Percentiles rank a stretch among this genome's conserved stretches.
These are phyloP conservation scores for Ellobius talpinus DNA, from an alignment of 2,113 vertebrate species.

Conservation along the genomic window DNA sequence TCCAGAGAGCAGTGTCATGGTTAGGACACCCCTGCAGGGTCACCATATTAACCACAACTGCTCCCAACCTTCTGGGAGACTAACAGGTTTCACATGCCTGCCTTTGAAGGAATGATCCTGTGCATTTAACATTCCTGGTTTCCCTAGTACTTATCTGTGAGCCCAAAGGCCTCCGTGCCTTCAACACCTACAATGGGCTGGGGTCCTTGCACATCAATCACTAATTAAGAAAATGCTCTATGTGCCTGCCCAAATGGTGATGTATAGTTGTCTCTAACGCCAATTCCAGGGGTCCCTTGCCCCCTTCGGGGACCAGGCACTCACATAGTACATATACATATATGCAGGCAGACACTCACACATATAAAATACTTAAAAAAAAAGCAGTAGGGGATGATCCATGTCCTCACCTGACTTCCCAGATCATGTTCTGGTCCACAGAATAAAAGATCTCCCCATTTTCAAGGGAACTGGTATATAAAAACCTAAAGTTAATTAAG, in stretches of 20 bases:
- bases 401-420: background rate
- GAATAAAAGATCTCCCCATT: background rate
- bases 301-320: background rate
- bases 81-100: background rate
- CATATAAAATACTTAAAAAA: background rate
- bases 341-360: background rate
- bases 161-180: no score
- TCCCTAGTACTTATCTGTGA: background rate
- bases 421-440: background rate
- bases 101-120: background rate
- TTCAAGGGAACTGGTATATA: background rate
- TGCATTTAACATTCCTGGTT: background rate
- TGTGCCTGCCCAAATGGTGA: background rate
- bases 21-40: background rate
- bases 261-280: background rate
- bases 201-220: no score
- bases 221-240: background rate
- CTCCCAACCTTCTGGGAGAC: background rate
- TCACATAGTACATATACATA: background rate
- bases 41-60: background rate
- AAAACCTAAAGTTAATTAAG: background rate
- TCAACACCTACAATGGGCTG: background rate
- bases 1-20: background rate
- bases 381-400: background rate
- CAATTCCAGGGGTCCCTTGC: background rate